Evolutionary conservation across 2,113 vertebrate species (phyloP).

Genomic region (Xenotilapia leptura): DNA sequence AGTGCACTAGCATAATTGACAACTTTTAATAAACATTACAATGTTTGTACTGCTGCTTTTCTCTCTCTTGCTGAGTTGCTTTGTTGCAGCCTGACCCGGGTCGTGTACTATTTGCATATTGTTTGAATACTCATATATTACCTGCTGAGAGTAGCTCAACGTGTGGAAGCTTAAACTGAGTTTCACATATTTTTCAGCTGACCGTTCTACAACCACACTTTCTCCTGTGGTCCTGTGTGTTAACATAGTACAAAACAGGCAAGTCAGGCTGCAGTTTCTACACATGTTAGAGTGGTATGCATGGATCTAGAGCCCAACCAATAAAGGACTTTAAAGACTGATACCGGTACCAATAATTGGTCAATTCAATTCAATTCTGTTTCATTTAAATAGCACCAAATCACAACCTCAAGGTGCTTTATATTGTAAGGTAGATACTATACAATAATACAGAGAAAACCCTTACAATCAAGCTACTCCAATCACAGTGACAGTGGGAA

Average conservation of each 20-base stretch:
- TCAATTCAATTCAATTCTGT: neutral
- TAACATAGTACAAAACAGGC: neutral
- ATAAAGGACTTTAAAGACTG: neutral
- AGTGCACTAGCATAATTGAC: neutral
- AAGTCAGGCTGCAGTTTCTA: neutral
- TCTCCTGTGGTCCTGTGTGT: neutral
- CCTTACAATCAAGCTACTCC: neutral
- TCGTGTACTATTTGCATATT: neutral
- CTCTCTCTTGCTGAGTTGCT: neutral
- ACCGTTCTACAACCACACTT: neutral
- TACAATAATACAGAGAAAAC: neutral
- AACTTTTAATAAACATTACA: neutral
- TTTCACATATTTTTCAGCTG: neutral
- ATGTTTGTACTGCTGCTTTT: neutral
- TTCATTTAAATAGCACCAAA: neutral
- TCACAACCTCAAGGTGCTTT: neutral
- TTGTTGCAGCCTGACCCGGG: neutral
- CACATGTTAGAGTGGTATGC: neutral
- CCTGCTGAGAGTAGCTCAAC: neutral
- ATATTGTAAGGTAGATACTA: neutral
- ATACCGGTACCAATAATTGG: neutral
- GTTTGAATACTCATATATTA: neutral
- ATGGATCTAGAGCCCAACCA: neutral
- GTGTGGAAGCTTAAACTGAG: neutral
- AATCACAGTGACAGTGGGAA: neutral